Percentiles rank a stretch among this genome's conserved stretches.
Evolutionary conservation across 2,888 invertebrate species (phyloP).

Genomic region (Deroplatys truncata): DNA sequence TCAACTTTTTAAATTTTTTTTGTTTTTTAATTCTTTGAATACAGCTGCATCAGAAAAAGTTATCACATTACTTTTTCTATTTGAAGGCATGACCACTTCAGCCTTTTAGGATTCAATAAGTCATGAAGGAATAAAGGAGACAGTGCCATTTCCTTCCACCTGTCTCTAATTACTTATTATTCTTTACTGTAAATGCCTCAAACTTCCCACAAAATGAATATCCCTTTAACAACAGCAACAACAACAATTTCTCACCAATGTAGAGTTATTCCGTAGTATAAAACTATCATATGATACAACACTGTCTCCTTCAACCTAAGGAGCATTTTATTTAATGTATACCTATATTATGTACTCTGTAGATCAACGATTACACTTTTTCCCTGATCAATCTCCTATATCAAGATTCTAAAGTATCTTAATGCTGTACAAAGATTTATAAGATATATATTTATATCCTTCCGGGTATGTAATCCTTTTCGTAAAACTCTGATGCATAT

Average conservation of each 20-base stretch:
- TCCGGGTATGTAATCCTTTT: neutral
- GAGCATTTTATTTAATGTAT: neutral
- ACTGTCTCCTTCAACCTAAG: conserved; percentile 1
- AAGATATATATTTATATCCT: neutral
- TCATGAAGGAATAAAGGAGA: neutral
- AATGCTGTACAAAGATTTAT: conserved; percentile 17
- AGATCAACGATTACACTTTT: conserved; percentile 2
- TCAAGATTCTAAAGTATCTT: conserved; percentile 10
- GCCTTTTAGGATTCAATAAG: conserved; percentile 6
- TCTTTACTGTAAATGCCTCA: neutral
- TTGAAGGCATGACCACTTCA: conserved; percentile 19
- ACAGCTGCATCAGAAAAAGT: conserved; percentile 19
- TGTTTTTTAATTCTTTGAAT: neutral
- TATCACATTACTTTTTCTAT: conserved; percentile 26
- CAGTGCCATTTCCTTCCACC: neutral
- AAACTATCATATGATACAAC: neutral
- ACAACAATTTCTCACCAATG: neutral
- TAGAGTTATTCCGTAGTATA: neutral
- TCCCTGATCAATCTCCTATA: conserved; percentile 22
- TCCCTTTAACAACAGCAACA: neutral
- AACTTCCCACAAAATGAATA: neutral
- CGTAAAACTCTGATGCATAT: conserved; percentile 2
- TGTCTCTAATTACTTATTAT: neutral
- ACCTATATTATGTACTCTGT: neutral
- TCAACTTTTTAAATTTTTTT: neutral